phyloP scores from a whole-genome alignment of 2,797 vertebrate species.

The Danio kyathit region DNA sequence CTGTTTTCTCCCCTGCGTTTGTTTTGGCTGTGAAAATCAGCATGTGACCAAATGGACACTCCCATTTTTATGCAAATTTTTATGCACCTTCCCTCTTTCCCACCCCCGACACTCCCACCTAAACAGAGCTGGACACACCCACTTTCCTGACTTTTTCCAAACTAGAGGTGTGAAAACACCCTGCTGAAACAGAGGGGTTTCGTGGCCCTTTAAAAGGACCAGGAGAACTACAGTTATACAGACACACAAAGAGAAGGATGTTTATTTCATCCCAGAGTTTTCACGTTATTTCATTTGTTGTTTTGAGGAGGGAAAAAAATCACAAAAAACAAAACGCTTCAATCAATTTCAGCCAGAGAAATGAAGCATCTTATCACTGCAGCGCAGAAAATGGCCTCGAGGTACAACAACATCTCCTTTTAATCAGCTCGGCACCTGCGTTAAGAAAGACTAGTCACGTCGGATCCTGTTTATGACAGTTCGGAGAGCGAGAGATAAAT shows the following conservation, averaged over 20 bases:
- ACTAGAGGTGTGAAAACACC: no score
- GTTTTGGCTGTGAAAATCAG: no score
- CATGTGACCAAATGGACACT: no score
- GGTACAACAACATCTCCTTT: conserved; percentile 12
- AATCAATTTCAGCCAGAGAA: conserved; percentile 33
- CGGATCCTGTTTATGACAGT: conserved; percentile 13
- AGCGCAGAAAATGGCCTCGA: neutral
- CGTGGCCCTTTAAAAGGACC: no score
- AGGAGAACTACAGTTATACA: neutral
- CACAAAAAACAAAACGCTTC: no score
- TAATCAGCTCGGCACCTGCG: conserved; percentile 39
- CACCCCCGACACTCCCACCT: no score
- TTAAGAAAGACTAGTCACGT: neutral
- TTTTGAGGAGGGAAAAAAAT: conserved; percentile 12
- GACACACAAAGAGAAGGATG: neutral
- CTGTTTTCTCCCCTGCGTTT: no score
- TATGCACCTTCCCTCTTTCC: no score
- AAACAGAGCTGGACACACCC: no score
- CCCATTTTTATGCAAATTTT: no score
- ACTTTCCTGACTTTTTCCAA: no score
- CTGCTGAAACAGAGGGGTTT: no score
- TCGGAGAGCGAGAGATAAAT: conserved; percentile 32
- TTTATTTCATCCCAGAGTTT: neutral
- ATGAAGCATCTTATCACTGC: conserved; percentile 40
- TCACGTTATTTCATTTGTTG: neutral